Evolutionary conservation across 2,797 vertebrate genomes (phyloP).

Genomic region (Mormyrops boulengeri): DNA sequence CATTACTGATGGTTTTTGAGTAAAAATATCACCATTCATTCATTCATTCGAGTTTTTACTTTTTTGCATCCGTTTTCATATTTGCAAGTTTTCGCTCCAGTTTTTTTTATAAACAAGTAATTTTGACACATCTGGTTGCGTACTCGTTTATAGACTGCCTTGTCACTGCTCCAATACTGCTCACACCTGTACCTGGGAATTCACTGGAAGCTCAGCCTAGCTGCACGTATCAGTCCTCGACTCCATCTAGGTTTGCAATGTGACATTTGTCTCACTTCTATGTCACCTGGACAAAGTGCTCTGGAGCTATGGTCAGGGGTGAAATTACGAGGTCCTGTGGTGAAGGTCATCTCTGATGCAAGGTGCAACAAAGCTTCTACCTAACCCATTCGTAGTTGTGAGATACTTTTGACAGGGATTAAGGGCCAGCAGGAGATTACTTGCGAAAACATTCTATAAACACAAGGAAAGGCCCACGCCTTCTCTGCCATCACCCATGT

Average conservation of each 20-base stretch:
- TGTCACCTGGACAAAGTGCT: not conserved
- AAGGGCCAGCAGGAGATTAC: not conserved
- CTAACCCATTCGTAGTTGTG: not conserved
- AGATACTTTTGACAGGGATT: not conserved
- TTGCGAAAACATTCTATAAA: not conserved
- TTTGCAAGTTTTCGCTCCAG: not conserved
- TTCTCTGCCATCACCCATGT: not conserved
- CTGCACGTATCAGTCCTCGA: not conserved
- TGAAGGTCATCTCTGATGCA: not conserved
- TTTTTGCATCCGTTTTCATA: not conserved
- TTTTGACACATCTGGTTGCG: not conserved
- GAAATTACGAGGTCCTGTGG: not conserved
- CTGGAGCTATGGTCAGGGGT: not conserved
- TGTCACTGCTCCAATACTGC: not conserved
- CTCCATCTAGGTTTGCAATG: not conserved
- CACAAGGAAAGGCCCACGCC: not conserved
- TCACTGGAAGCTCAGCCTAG: not conserved
- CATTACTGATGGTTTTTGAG: not conserved
- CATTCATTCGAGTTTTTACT: not conserved
- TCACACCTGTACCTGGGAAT: not conserved
- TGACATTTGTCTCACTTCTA: not conserved
- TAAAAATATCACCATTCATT: not conserved
- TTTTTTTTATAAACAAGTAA: not conserved
- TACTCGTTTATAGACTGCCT: not conserved
- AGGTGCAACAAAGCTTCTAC: not conserved